phyloP scores from a whole-genome alignment of 2,113 vertebrate genomes.

The Hypomesus transpacificus region DNA sequence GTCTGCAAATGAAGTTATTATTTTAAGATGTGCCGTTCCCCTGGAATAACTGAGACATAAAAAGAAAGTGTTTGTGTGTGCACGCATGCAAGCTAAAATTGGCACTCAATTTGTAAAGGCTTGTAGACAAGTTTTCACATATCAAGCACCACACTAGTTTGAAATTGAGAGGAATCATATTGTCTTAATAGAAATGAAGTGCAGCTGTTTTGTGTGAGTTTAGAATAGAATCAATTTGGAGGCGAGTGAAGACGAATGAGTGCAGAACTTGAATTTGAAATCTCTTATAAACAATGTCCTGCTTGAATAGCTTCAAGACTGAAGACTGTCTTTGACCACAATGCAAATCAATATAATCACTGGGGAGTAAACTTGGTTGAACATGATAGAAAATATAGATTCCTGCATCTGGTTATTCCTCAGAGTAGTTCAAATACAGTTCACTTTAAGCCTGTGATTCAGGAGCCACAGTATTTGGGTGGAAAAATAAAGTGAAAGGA shows the following conservation, averaged over 20 bases:
- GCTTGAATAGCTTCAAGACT: slow-evolving; percentile 23
- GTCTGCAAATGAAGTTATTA: neutral
- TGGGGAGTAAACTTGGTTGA: slow-evolving; percentile 25
- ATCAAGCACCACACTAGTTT: slow-evolving; percentile 24
- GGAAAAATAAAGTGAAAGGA: slow-evolving; percentile 20
- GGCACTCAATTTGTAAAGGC: neutral
- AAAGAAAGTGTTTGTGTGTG: too few relatives aligned
- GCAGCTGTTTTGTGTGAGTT: slow-evolving; percentile 18
- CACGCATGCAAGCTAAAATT: too few relatives aligned
- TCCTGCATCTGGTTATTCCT: slow-evolving; percentile 11
- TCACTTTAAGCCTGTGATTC: slow-evolving; percentile 43
- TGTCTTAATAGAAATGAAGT: slow-evolving; percentile 4
- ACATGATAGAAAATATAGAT: slow-evolving; percentile 25
- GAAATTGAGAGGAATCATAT: slow-evolving; percentile 20
- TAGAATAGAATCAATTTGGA: slow-evolving; percentile 50
- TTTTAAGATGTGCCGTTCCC: too few relatives aligned
- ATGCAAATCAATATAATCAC: slow-evolving; percentile 34
- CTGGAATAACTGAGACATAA: too few relatives aligned
- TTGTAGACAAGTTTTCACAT: neutral
- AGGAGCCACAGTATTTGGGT: neutral
- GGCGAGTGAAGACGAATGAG: slow-evolving; percentile 44
- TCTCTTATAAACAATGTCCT: slow-evolving; percentile 41
- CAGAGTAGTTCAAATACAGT: slow-evolving; percentile 44
- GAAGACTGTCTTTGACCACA: slow-evolving; percentile 40
- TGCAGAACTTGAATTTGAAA: slow-evolving; percentile 40